A percentile compares a stretch with the other conserved stretches of the same genome.
phyloP scores from a whole-genome alignment of 2,113 vertebrate genomes.

The Rana temporaria region DNA sequence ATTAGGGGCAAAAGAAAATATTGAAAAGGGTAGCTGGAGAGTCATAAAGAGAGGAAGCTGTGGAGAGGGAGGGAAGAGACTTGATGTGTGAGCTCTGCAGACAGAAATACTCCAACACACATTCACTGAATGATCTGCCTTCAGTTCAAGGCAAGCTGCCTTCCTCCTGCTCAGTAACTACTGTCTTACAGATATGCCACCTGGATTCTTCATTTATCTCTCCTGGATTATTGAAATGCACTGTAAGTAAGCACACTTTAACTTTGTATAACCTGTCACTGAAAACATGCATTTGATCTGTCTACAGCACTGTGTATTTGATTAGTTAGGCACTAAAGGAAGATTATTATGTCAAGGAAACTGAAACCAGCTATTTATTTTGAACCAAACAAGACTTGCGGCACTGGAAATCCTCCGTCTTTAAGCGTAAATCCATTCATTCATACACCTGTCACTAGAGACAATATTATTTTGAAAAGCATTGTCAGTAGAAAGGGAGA shows the following conservation, averaged over 20 bases:
- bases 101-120: conserved; percentile 22
- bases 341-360: not conserved
- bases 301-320: not conserved
- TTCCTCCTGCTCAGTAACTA: not conserved
- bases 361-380: not conserved
- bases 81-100: conserved; percentile 37
- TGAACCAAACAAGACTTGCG: not conserved
- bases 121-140: conserved; percentile 19
- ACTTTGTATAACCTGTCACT: not conserved
- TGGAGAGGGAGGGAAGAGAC: conserved; percentile 15
- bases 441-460: not conserved
- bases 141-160: conserved; percentile 1
- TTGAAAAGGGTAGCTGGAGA: conserved; percentile 17
- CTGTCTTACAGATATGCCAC: conserved; percentile 66
- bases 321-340: not conserved
- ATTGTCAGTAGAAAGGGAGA: not conserved
- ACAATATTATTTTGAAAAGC: not conserved
- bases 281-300: not conserved
- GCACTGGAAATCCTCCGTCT: not conserved
- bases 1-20: conserved; percentile 3
- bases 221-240: conserved; percentile 70
- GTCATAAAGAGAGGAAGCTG: not conserved
- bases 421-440: not conserved
- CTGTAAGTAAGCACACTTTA: conserved; percentile 69
- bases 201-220: conserved; percentile 64